These are phyloP conservation scores for Bombyx mandarina DNA, from an alignment of 1,140 invertebrate genomes.

Conservation along the genomic window DNA sequence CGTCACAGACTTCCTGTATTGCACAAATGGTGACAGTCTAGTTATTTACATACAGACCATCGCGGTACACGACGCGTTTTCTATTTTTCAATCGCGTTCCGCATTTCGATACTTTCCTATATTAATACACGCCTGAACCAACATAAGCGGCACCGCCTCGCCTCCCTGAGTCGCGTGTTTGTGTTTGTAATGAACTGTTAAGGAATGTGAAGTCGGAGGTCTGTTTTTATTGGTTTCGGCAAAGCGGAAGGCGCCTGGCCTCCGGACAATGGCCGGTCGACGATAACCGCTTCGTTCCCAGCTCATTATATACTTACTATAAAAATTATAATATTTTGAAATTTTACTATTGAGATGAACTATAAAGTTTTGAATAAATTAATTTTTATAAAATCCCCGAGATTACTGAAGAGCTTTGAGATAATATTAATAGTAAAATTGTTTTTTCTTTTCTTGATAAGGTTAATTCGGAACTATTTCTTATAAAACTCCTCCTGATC, in stretches of 20 bases:
- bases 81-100: constrained; percentile 64
- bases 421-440: no score
- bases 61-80: constrained; percentile 35
- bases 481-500: no score
- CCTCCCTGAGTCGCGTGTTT: constrained; percentile 21
- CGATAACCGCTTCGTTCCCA: constrained; percentile 55
- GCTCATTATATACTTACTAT: constrained; percentile 62
- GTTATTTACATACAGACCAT: constrained; percentile 33
- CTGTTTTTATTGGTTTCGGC: constrained; percentile 29
- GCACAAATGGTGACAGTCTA: constrained; percentile 16
- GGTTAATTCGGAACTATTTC: no score
- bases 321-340: constrained; percentile 38
- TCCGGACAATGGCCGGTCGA: constrained; percentile 52
- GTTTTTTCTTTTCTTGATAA: no score
- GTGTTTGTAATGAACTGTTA: constrained; percentile 26
- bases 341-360: constrained; percentile 5
- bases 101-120: constrained; percentile 63
- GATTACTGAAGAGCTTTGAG: no score
- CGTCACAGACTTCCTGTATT: constrained; percentile 19
- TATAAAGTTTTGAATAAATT: not conserved
- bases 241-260: constrained; percentile 51
- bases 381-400: no score
- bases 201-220: constrained; percentile 34
- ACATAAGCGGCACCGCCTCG: constrained; percentile 23
- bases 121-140: constrained; percentile 40